Evolutionary conservation across 2,113 vertebrate species (phyloP).

Genomic region (Antennarius striatus): DNA sequence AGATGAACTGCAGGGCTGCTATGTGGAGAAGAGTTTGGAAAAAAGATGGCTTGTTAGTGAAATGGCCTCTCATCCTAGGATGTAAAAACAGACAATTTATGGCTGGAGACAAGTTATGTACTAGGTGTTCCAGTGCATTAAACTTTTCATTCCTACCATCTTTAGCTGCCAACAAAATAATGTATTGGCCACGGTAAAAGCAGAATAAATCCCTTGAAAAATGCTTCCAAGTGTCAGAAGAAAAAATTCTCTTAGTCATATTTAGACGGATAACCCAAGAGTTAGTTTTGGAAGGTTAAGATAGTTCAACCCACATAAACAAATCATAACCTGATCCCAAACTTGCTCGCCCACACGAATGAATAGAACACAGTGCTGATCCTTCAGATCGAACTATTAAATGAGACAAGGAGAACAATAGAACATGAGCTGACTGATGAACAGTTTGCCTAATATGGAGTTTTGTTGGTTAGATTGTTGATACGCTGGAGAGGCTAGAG

Average conservation of each 20-base stretch:
- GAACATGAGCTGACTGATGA: constrained; percentile 61
- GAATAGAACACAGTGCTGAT: constrained; percentile 60
- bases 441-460: constrained; percentile 48
- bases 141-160: constrained; percentile 28
- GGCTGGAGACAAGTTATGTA: constrained; percentile 45
- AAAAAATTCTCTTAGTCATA: constrained; percentile 30
- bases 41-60: constrained; percentile 47
- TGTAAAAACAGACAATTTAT: constrained; percentile 60
- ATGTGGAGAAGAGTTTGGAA: constrained; percentile 39
- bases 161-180: constrained; percentile 52
- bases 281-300: constrained; percentile 61
- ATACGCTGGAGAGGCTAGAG: constrained; percentile 27
- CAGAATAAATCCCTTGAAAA: constrained; percentile 53
- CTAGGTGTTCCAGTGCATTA: constrained; percentile 32
- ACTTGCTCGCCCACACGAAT: constrained; percentile 55
- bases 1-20: constrained; percentile 51
- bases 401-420: constrained; percentile 58
- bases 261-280: constrained; percentile 52
- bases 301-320: constrained; percentile 56
- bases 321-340: constrained; percentile 58
- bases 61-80: constrained; percentile 59
- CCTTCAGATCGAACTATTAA: constrained; percentile 55
- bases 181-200: constrained; percentile 33
- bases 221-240: constrained; percentile 7
- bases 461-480: constrained; percentile 22